Evolutionary conservation across 2,113 vertebrate species (phyloP).

Genomic region (Petroica traversi): DNA sequence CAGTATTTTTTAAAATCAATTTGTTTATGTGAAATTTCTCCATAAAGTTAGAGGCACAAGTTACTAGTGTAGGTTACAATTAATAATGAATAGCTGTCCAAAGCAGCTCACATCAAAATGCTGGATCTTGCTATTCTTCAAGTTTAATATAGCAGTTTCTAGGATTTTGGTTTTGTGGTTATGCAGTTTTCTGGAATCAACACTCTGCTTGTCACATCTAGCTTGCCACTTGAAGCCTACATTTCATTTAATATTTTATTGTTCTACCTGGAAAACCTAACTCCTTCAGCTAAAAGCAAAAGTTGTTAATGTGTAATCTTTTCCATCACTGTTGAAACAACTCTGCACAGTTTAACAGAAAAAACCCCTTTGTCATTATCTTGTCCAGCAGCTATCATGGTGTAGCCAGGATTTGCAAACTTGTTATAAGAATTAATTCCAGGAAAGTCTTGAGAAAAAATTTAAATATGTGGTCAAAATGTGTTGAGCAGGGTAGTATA

Average conservation of each 20-base stretch:
- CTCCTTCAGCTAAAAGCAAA: not conserved
- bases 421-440: not conserved
- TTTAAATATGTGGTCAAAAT: not conserved
- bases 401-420: not conserved
- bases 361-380: not conserved
- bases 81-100: not conserved
- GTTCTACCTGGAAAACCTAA: not conserved
- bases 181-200: not conserved
- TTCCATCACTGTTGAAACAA: not conserved
- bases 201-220: not conserved
- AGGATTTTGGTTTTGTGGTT: not conserved
- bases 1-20: rapidly evolving
- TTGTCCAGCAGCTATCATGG: not conserved
- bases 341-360: not conserved
- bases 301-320: not conserved
- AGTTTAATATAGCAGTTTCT: not conserved
- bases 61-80: not conserved
- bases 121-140: not conserved
- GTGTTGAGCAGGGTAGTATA: not conserved
- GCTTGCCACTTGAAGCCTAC: not conserved
- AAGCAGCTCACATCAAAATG: not conserved
- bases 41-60: not conserved
- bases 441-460: not conserved
- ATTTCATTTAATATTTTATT: not conserved
- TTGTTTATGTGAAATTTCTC: not conserved